Evolutionary conservation across 2,888 invertebrate genomes (phyloP), one percentile per base, ranked within the genome.

Genomic region (Oscheius myriophilus): DNA sequence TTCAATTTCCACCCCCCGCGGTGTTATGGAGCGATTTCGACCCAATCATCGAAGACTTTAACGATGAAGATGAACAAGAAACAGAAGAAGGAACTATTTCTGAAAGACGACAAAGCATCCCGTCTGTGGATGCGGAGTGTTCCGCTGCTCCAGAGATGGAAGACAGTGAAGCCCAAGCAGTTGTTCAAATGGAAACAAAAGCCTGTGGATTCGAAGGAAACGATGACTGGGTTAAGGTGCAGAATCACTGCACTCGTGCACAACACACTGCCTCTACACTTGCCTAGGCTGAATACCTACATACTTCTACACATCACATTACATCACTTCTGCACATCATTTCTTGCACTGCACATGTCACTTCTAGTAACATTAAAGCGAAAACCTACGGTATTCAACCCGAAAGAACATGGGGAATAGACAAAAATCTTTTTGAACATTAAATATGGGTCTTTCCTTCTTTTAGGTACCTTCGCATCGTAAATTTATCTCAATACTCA

Each of bases 151-250:
- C 67, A 23, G 61, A 62, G 23, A 68, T 68, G 39, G 72, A 71
- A 39, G 61, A 67, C 21, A 39, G 11, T 7, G 67, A 33, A 58
- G 69, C 71, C 16, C 77, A 77, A 52, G 74, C 74, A 9, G 69
- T 67, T 9, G 62, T 67, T 7, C 46, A 49, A 14, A 57, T 42
- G 23, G 58, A 58, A 12, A 18, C 26, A 2, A 49, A 39, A 18
- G 77, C 72, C 16, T 57, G 25, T 21, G 69, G 58, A 7, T 41
- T 43, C 16, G 55, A 68, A 21, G 73, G 46, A 21, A 53, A 71
- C 21, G 77, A 77, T 23, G 73, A 75, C 45, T 77, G 77, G 77
- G 63, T 75, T 41, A 72, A 77, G 77, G 77, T 77, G n/a, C 33
- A 23, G 16, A 52, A 21, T 1, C 42, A 18, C 46, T 12, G 46